Evolutionary conservation across 2,113 vertebrate genomes (phyloP).

Genomic region (Phalacrocorax carbo): DNA sequence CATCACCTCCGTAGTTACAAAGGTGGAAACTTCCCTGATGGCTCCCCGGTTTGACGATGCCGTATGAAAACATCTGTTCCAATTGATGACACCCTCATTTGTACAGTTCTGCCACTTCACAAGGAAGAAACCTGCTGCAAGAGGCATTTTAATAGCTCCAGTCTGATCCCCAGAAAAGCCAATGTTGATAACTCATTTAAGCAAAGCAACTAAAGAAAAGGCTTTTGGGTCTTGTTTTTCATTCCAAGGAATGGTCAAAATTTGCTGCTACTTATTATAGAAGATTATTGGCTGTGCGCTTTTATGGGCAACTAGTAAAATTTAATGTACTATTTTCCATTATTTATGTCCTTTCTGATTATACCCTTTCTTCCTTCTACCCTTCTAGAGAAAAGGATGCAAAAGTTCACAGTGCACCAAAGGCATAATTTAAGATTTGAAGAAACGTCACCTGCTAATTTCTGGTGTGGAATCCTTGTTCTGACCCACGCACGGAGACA

Average conservation of each 20-base stretch:
- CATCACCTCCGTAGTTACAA: background rate
- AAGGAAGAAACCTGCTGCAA: background rate
- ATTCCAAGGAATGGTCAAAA: constrained; percentile 37
- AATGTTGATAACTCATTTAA: background rate
- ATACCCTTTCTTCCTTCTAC: background rate
- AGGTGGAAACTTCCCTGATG: background rate
- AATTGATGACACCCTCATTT: background rate
- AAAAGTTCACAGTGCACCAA: background rate
- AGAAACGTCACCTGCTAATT: constrained; percentile 3
- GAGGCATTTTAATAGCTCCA: background rate
- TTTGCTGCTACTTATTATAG: constrained; percentile 40
- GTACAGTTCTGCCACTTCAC: background rate
- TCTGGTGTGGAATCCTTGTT: background rate
- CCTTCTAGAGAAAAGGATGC: background rate
- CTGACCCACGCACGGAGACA: background rate
- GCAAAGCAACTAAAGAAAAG: constrained; percentile 11
- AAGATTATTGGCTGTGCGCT: constrained; percentile 28
- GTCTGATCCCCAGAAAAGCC: constrained; percentile 4
- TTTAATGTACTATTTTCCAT: constrained; percentile 25
- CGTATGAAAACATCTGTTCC: constrained; percentile 21
- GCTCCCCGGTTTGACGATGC: background rate
- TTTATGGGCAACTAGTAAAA: constrained; percentile 53
- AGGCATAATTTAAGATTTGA: background rate
- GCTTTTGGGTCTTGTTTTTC: constrained; percentile 37
- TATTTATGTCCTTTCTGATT: constrained; percentile 33